Base-by-base conservation (phyloP, 2,888 invertebrate genomes). In the Junonia oenone region DNA sequence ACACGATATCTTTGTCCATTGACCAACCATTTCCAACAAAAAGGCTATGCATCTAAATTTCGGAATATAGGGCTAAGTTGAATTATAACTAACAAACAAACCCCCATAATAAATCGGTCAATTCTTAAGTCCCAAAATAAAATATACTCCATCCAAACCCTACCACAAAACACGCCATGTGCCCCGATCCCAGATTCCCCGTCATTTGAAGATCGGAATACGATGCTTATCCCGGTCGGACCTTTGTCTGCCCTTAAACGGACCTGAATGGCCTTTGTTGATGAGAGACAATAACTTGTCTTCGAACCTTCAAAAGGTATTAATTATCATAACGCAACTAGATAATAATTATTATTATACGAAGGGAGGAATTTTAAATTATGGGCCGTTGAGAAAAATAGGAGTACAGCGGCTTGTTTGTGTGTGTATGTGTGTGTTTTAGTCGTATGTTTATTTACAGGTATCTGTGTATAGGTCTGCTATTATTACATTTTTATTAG, bases 241-340 rank as follows among this genome's bases (percentile, higher is more conserved):
- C 75, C 84, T 84, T 83, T 86, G 85, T 83, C 75, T 80, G 69
- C 68, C 89, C 89, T 76, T 87, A 87, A 81, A 82, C 76, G 85
- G 89, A 75, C 68, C 73, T 75, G 78, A 83, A 81, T 80, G 73
- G 72, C 78, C 75, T 75, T 82, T 80, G 81, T 81, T 73, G 72
- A 75, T 69, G 68, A 66, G 56, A 75, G 72, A 80, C 76, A 75
- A 73, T 75, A 67, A 67, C 71, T 73, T 65, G 73, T 80, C 76
- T 77, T 76, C 71, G 65, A 64, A 57, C 51, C 71, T 68, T 65
- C 66, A 68, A 72, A 79, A 73, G 76, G 81, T 72, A 77, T 75
- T 75, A 81, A 83, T 84, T 82, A 84, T 71, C 80, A 84, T 84
- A 84, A 78, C 56, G 61, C 59, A 64, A 61, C 59, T 61, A 56